Base-by-base conservation (phyloP, 2,888 invertebrate species). In the Trichacis sp. region DNA sequence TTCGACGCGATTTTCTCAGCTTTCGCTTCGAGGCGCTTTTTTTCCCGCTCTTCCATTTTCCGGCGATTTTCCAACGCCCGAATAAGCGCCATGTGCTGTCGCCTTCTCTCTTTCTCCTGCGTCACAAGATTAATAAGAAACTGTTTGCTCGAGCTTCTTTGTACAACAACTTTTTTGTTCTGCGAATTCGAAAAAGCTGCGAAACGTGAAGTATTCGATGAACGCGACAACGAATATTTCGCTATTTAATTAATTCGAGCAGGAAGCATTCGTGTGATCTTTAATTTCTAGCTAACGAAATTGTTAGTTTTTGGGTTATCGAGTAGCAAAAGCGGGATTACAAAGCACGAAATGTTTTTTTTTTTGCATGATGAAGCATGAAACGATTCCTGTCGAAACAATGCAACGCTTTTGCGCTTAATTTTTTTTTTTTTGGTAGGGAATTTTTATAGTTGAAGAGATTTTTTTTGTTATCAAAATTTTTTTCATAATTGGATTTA, bases 41-140 rank as follows among this genome's bases (percentile, higher is more conserved):
- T 89, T 79, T 95, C 95, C 8, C 93, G 88, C 76, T 94, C 96
- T 81, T 97, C 96, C 85, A 93, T 92, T 77, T 94, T 91, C 70
- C 95, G 90, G 15, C 96, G 88, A 64, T 91, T 89, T 82, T 97
- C 97, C 64, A 97, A 83, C 48, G 95, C 94, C 20, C 95, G 91
- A 45, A 97, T 93, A 62, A 97, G 87, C 1, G 94, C 89, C 86
- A 95, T 93, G 83, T 97, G 97, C 79, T 97, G 97, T 17, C 95
- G 89, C 76, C 95, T 88, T 73, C 96, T 87, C 84, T 97, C 96
- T 36, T 95, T 88, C 82, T 96, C 96, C 94, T 95, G 49, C 73
- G 69, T 64, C n/a, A 54, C 4, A 24, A n/a, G 20, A 43, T 42
- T n/a, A 54, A 30, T 54, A 40, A 36, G 4, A 33, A 6, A 33